Evolutionary conservation across 1,140 invertebrate species (phyloP), one percentile per base, ranked within the genome.

Genomic region (Metaphire vulgaris): DNA sequence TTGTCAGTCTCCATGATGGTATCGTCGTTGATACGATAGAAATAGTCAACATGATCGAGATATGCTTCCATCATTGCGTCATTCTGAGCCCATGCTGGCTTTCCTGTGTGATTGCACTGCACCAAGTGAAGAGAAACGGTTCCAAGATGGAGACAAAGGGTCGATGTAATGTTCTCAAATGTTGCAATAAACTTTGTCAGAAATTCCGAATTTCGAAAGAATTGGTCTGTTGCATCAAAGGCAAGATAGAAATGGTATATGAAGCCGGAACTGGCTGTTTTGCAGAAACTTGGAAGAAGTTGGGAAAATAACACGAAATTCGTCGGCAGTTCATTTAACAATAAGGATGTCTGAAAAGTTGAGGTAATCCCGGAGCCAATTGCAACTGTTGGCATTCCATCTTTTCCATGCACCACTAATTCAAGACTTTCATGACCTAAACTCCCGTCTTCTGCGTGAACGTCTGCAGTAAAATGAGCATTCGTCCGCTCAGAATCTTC

Each of bases 41-140:
- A 41, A n/a, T 41, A 73, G 15, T 73, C 72, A 1, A 33, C 41
- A 29, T 34, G 26, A 26, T 73, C 72, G 12, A 73, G 34, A 28
- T 73, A 73, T 31, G 72, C 72, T 33, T 73, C 72, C 34, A 73
- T 33, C 72, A 73, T 73, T 16, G 72, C 72, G 21, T 73, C 72
- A 16, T 73, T 73, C 72, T 73, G 72, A 30, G 72, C 72, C 72
- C 72, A 73, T 21, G 72, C 72, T 2, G 72, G 72, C 28, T 73
- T 73, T 6, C 41, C 26, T n/a, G 41, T 1, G 16, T 73, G 72
- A 14, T 26, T 73, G 72, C 72, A 73, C 72, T 73, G 32, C 15
- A 73, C 72, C 26, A 73, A 34, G 34, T 73, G 72, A 41, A 73
- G 72, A 21, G 6, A 2, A 0, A 75, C 32, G 33, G 34, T 33